Conservation (phyloP, 1,140 invertebrate genomes). For the Diorhabda carinulata region DNA sequence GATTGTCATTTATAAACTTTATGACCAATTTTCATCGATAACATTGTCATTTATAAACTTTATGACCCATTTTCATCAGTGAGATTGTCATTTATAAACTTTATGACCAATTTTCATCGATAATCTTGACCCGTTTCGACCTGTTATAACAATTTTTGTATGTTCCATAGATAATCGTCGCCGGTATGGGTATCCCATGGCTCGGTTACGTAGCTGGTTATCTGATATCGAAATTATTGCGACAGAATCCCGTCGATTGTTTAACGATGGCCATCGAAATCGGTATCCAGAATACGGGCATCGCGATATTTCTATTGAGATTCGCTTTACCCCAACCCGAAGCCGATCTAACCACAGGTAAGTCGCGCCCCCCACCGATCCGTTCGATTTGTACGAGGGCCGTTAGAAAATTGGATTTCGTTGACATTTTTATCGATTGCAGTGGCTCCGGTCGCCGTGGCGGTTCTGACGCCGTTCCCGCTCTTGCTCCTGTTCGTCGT, state of each 20-base stretch:
- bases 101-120: too few relatives aligned
- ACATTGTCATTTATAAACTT: too few relatives aligned
- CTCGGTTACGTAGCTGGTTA: conserved; percentile 79
- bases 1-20: too few relatives aligned
- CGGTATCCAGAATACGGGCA: conserved; percentile 92
- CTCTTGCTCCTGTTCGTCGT: conserved; percentile 59
- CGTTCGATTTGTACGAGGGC: too few relatives aligned
- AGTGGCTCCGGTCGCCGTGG: conserved; percentile 83
- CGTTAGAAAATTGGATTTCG: too few relatives aligned
- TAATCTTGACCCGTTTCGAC: too few relatives aligned
- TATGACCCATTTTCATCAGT: too few relatives aligned
- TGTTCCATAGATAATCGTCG: conserved; percentile 67
- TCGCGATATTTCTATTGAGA: conserved; percentile 79
- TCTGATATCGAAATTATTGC: conserved; percentile 54
- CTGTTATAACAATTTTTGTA: not conserved
- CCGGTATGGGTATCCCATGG: conserved; percentile 82
- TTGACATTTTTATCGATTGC: conserved; percentile 28
- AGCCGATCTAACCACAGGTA: conserved; percentile 78
- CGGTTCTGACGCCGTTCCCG: conserved; percentile 91
- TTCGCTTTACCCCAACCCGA: conserved; percentile 67
- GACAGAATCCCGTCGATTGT: conserved; percentile 62
- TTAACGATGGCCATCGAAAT: conserved; percentile 90
- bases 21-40: too few relatives aligned
- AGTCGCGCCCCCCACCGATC: not conserved
- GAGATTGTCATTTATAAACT: too few relatives aligned